Evolutionary conservation across 1,140 invertebrate species (phyloP), one percentile per base, ranked within the genome.

Genomic region (Penaeus chinensis): DNA sequence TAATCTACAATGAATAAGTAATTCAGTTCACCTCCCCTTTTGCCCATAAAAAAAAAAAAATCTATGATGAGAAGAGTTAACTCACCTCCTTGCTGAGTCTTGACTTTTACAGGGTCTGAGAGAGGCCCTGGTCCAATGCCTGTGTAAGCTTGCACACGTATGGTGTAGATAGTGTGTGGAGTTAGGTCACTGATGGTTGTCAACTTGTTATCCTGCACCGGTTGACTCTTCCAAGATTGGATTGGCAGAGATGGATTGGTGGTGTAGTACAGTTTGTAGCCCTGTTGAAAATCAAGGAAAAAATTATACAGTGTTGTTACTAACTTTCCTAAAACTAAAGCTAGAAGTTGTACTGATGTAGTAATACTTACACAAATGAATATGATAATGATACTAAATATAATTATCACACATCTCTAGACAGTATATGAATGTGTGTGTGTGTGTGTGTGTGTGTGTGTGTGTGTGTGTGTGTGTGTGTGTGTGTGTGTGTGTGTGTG

Each of bases 241-340:
- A 98, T 95, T 8, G 95, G 95, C 76, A 96, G 95, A 90, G 96
- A 95, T 32, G 97, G 95, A 91, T 97, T 96, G 90, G 95, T 96
- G 16, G 98, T 99, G 93, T 98, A 99, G 92, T 97, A 99, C 81
- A 99, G 96, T 93, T 98, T 99, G 94, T 99, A 99, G 89, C 97
- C 98, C 98, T 99, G 93, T 13, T 92, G 92, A 91, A 90, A 82
- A 87, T 37, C 79, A 54, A 18, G 54, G 19, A 37, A 82, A 54
- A 22, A 10, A 19, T 22, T 83, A 60, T 82, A 74, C 79, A 16
- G 42, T 37, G 54, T 16, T 54, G 1, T 16, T 54, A 13, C 16
- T 54, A 16, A 54, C 10, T 8, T 13, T 54, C 54, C 10, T 13
- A 54, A 2, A 0, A 13, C 16, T 10, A 54, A 54, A 54, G 2